Evolutionary conservation across 2,888 invertebrate genomes (phyloP).

Genomic region (Phaedon cochleariae): DNA sequence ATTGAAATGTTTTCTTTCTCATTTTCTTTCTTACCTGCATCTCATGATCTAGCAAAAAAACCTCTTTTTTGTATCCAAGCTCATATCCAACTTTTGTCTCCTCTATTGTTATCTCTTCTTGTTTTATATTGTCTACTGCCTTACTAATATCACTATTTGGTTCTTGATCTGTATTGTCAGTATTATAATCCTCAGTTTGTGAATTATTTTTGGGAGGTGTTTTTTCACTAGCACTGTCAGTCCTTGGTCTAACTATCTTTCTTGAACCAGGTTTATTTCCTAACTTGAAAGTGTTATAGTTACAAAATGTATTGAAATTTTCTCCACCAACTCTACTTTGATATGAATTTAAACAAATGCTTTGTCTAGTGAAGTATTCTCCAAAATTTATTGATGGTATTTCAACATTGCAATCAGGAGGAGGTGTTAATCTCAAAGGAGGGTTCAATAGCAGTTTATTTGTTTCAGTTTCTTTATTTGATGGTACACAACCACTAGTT

Average conservation of each 20-base stretch:
- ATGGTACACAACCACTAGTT: constrained; percentile 47
- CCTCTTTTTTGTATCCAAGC: constrained; percentile 37
- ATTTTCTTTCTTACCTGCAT: constrained; percentile 31
- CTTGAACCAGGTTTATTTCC: constrained; percentile 30
- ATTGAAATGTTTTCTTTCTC: too few relatives aligned
- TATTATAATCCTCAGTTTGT: constrained; percentile 29
- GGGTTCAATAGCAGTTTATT: constrained; percentile 46
- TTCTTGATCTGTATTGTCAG: constrained; percentile 36
- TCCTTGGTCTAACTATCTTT: constrained; percentile 34
- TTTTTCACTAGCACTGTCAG: constrained; percentile 43
- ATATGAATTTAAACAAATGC: constrained; percentile 80
- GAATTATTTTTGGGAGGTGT: constrained; percentile 31
- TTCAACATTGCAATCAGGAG: constrained; percentile 72
- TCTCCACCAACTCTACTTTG: constrained; percentile 74
- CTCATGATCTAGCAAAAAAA: constrained; percentile 15
- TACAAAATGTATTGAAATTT: constrained; percentile 39
- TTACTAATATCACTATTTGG: constrained; percentile 23
- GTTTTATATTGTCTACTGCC: constrained; percentile 42
- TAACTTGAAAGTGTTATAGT: constrained; percentile 29
- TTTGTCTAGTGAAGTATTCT: constrained; percentile 80
- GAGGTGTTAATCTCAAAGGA: constrained; percentile 62
- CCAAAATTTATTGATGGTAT: constrained; percentile 78
- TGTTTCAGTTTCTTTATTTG: constrained; percentile 43
- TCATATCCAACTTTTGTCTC: constrained; percentile 46
- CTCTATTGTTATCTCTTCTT: constrained; percentile 62